These are phyloP conservation scores for Drosophila ambigua DNA, from an alignment of 1,140 invertebrate genomes.

Conservation along the genomic window DNA sequence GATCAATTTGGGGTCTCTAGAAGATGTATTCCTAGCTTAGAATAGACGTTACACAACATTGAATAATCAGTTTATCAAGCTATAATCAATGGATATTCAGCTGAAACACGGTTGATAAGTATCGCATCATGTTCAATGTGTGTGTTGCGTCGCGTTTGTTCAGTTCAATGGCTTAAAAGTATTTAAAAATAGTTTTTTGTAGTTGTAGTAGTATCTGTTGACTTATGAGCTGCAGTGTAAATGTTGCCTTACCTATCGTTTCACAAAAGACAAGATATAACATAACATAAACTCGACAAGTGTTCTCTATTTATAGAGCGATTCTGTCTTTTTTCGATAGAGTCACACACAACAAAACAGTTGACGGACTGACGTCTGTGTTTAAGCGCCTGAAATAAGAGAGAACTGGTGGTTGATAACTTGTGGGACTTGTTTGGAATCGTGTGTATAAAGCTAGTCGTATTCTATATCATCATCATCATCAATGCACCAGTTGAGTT, in stretches of 20 bases:
- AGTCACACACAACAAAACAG: constrained; percentile 63
- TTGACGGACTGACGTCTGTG: constrained; percentile 63
- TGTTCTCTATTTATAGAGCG: constrained; percentile 31
- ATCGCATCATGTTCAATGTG: constrained; percentile 83
- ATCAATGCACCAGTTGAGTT: constrained; percentile 80
- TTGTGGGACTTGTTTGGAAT: constrained; percentile 69
- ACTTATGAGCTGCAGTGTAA: constrained; percentile 65
- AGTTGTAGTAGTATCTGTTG: constrained; percentile 67
- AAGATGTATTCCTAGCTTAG: constrained; percentile 12
- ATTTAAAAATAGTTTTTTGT: constrained; percentile 11
- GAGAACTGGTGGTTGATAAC: constrained; percentile 88
- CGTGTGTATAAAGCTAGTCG: constrained; percentile 54
- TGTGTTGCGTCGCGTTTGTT: not conserved
- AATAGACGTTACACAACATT: constrained; percentile 38
- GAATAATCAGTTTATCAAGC: constrained; percentile 80
- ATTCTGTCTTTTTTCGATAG: constrained; percentile 64
- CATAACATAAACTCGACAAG: constrained; percentile 53
- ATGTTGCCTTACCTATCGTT: constrained; percentile 83
- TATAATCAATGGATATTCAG: constrained; percentile 83
- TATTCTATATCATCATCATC: constrained; percentile 72
- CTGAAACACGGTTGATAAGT: constrained; percentile 83
- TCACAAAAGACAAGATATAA: constrained; percentile 76
- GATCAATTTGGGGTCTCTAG: not conserved
- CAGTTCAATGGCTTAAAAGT: constrained; percentile 32
- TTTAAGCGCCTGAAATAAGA: constrained; percentile 86